Percentiles rank a stretch among this genome's conserved stretches.
phyloP scores from a whole-genome alignment of 2,113 vertebrate species.

The Todiramphus saurophagus region DNA sequence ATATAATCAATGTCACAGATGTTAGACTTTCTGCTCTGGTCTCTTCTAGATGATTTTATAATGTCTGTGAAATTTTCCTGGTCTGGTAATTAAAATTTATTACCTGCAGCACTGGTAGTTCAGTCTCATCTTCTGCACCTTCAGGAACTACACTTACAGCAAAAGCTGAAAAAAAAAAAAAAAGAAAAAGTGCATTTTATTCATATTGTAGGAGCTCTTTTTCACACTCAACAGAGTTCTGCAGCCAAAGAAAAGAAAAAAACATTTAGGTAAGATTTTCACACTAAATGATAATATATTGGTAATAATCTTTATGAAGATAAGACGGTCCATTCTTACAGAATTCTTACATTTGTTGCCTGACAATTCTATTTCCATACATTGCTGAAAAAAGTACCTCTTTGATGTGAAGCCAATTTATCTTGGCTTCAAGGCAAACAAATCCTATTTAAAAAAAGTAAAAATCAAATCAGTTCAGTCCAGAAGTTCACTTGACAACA shows the following conservation, averaged over 20 bases:
- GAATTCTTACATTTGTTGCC: constrained; percentile 4
- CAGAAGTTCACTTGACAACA: not conserved
- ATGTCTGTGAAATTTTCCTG: not conserved
- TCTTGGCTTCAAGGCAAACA: constrained; percentile 30
- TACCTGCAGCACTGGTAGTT: constrained; percentile 68
- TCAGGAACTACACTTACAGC: constrained; percentile 48
- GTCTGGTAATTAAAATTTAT: constrained; percentile 8
- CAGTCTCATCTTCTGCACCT: constrained; percentile 56
- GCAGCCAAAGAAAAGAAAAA: not conserved
- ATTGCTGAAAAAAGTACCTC: constrained; percentile 9
- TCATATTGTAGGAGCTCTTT: constrained; percentile 22
- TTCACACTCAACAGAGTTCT: constrained; percentile 10
- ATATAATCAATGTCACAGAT: not conserved
- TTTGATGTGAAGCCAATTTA: constrained; percentile 2
- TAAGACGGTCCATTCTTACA: not conserved
- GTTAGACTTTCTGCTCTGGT: not conserved
- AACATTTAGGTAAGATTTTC: not conserved
- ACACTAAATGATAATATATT: not conserved
- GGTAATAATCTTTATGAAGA: not conserved
- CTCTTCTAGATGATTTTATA: not conserved
- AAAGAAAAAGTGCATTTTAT: constrained; percentile 30
- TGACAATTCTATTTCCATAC: not conserved
- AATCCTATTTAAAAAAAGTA: not conserved
- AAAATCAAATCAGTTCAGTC: not conserved
- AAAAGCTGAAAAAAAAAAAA: constrained; percentile 50